A percentile compares a stretch with the other conserved stretches of the same genome.
phyloP scores from a whole-genome alignment of 2,113 vertebrate genomes.

The Protomyctophum bolini region DNA sequence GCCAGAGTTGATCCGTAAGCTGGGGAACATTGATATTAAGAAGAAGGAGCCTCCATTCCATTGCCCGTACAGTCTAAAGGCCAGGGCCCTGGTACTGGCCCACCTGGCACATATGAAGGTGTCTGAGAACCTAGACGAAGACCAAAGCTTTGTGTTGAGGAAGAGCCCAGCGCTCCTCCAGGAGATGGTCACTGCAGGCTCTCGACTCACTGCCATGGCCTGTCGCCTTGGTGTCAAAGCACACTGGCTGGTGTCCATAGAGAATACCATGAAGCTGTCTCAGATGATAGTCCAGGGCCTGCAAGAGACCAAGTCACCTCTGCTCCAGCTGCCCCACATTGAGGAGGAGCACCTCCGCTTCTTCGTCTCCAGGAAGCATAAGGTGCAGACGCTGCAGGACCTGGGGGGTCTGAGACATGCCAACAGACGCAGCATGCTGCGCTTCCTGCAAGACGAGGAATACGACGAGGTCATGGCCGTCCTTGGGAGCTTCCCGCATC shows the following conservation, averaged over 20 bases:
- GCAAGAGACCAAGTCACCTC: slow-evolving; percentile 94
- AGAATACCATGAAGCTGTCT: slow-evolving; percentile 98
- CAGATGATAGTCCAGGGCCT: slow-evolving; percentile 98
- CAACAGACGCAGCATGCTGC: slow-evolving; percentile 90
- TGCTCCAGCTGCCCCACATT: slow-evolving; percentile 95
- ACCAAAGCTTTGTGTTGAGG: slow-evolving; percentile 95
- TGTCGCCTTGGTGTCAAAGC: slow-evolving; percentile 84
- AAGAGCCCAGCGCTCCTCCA: slow-evolving; percentile 95
- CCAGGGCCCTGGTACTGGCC: slow-evolving; percentile 90
- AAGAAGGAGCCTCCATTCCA: slow-evolving; percentile 98
- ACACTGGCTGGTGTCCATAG: slow-evolving; percentile 92
- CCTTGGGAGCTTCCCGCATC: slow-evolving; percentile 91
- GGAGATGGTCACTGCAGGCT: slow-evolving; percentile 99
- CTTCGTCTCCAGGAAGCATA: slow-evolving; percentile 88
- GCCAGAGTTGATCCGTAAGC: slow-evolving; percentile 96
- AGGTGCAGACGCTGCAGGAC: slow-evolving; percentile 94
- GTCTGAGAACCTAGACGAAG: slow-evolving; percentile 93
- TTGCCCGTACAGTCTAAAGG: slow-evolving; percentile 97
- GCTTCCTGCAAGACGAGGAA: slow-evolving; percentile 94
- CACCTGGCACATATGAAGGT: slow-evolving; percentile 96
- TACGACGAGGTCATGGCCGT: slow-evolving; percentile 96
- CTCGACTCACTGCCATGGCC: slow-evolving; percentile 97
- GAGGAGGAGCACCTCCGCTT: slow-evolving; percentile 95
- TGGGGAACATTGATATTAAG: slow-evolving; percentile 97
- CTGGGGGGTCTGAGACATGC: slow-evolving; percentile 96